Evolutionary conservation across 2,888 invertebrate genomes (phyloP).

Genomic region (Chesias legatella): DNA sequence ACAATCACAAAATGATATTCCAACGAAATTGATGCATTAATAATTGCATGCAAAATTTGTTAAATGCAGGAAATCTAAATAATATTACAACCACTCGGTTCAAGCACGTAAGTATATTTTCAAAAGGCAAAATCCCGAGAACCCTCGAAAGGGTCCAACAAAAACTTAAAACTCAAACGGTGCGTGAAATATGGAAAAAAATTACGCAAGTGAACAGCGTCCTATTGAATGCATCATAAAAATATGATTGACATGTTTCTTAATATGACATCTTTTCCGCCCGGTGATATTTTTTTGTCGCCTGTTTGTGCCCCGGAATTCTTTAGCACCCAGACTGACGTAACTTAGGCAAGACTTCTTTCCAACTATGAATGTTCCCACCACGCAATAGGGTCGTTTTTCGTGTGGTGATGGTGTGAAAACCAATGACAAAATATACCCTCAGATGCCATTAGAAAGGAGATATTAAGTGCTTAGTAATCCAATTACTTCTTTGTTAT

Average conservation of each 20-base stretch:
- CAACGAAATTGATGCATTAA: neutral
- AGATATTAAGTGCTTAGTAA: slow-evolving; percentile 76
- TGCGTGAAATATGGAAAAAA: slow-evolving; percentile 74
- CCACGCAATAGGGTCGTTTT: slow-evolving; percentile 19
- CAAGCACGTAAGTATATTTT: slow-evolving; percentile 36
- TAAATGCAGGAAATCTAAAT: slow-evolving; percentile 58
- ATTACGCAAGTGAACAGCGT: slow-evolving; percentile 74
- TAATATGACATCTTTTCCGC: slow-evolving; percentile 78
- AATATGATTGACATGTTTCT: slow-evolving; percentile 80
- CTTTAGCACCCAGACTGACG: slow-evolving; percentile 16
- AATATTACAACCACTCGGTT: slow-evolving; percentile 45
- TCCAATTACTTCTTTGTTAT: slow-evolving; percentile 78
- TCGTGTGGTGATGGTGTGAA: neutral
- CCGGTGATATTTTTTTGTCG: slow-evolving; percentile 80
- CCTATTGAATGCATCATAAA: slow-evolving; percentile 73
- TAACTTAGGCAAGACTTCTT: slow-evolving; percentile 11
- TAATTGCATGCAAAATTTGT: slow-evolving; percentile 22
- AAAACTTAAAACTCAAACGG: slow-evolving; percentile 54
- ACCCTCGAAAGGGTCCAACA: slow-evolving; percentile 50
- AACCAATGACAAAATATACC: slow-evolving; percentile 11
- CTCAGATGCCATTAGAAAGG: slow-evolving; percentile 52
- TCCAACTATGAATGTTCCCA: slow-evolving; percentile 3
- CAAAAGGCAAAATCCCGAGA: slow-evolving; percentile 47
- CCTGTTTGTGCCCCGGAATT: slow-evolving; percentile 48
- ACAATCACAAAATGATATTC: neutral